A percentile compares a stretch with the other conserved stretches of the same genome.
phyloP scores from a whole-genome alignment of 2,797 vertebrate genomes.

The Chelidonichthys spinosus region DNA sequence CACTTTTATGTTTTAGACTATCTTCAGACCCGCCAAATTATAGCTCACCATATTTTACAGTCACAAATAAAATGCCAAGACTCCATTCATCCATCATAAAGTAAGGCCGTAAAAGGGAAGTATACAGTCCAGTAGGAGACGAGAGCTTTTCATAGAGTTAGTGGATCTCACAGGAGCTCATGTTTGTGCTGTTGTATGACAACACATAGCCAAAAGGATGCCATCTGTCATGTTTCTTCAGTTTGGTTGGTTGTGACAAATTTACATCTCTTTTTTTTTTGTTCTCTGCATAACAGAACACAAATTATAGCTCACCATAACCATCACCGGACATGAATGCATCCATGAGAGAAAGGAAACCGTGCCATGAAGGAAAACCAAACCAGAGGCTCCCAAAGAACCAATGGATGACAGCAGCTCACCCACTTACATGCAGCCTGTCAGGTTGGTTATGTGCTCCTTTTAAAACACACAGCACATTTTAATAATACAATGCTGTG shows the following conservation, averaged over 20 bases:
- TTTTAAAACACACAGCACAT: constrained; percentile 12
- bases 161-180: constrained; percentile 9
- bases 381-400: neutral
- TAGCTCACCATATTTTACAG: neutral
- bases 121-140: neutral
- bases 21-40: constrained; percentile 6
- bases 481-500: constrained; percentile 8
- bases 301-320: constrained; percentile 4
- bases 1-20: constrained; percentile 18
- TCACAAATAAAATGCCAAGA: constrained; percentile 22
- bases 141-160: neutral
- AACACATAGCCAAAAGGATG: neutral
- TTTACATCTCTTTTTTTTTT: neutral
- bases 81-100: constrained; percentile 9
- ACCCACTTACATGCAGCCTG: neutral
- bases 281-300: neutral
- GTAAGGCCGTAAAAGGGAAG: constrained; percentile 4
- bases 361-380: neutral
- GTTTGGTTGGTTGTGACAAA: neutral
- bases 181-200: neutral
- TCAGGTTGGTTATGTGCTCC: neutral
- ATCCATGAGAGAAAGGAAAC: neutral
- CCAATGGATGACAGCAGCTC: constrained; percentile 1
- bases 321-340: constrained; percentile 3
- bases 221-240: neutral